Evolutionary conservation across 1,140 invertebrate genomes (phyloP), one percentile per base, ranked within the genome.

Genomic region (Formica exsecta): DNA sequence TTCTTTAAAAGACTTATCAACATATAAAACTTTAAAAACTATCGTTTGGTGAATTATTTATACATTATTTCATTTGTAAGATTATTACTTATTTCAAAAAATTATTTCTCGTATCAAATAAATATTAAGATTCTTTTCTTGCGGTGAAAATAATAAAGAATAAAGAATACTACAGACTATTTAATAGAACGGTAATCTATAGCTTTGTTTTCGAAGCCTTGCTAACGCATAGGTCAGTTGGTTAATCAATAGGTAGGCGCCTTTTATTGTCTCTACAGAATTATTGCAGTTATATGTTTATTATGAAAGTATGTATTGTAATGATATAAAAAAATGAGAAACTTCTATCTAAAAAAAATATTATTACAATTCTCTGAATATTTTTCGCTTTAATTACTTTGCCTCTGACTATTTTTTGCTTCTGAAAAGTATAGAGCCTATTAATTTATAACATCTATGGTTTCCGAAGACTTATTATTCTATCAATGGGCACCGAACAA

Each of bases 171-270:
- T 22, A n/a, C 6, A 29, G 3, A 36, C 5, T 64, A 19, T 36
- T 32, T 64, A 64, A 64, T 64, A 29, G 29, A 65, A 36, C 16
- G 2, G 16, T 36, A 9, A 64, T 32, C 29, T 22, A 22, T 38
- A 51, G 13, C 5, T 51, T 48, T 48, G 44, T 16, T 48, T 0
- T 48, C 1, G 59, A 84, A 51, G 48, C 80, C 57, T 36, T 36
- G 62, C 25, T 22, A 36, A 38, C 62, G 13, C 19, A 19, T 6
- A 65, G n/a, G 70, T 11, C 29, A 41, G 48, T 59, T 44, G 44
- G 62, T 22, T 5, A 85, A 76, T 25, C 59, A 61, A 59, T 38
- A 29, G 2, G n/a, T 19, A 85, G 61, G 59, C 59, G 41, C 13
- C 1, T 65, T 65, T 54, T 41, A 36, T 38, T 38, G 1, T n/a